phyloP scores from a whole-genome alignment of 2,888 invertebrate species.

The Chouioia cunea region DNA sequence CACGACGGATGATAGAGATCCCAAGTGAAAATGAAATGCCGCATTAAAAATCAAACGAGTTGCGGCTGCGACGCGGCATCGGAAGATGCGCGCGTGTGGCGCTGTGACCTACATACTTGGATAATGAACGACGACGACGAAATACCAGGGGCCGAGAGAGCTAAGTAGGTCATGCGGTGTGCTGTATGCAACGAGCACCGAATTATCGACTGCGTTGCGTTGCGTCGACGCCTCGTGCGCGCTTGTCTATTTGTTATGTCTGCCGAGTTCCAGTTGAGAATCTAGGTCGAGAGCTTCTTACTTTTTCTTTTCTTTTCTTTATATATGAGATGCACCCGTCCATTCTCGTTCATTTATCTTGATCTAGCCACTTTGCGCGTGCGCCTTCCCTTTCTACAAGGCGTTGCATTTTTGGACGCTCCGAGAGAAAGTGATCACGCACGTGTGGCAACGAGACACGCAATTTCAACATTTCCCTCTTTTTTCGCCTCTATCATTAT shows the following conservation, averaged over 20 bases:
- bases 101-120: background rate
- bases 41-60: no score
- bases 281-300: constrained; percentile 22
- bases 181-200: constrained; percentile 39
- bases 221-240: background rate
- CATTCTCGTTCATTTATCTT: no score
- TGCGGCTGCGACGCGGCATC: no score
- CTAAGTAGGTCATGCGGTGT: constrained; percentile 38
- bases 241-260: constrained; percentile 20
- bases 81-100: background rate
- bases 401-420: no score
- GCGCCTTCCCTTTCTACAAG: no score
- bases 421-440: no score
- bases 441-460: no score
- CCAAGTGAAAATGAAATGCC: no score
- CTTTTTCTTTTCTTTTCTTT: background rate
- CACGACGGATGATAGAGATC: no score
- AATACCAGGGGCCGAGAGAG: constrained; percentile 15
- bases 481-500: no score
- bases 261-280: constrained; percentile 14
- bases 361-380: no score
- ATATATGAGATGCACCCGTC: background rate
- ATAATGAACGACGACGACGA: constrained; percentile 10
- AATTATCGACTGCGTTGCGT: constrained; percentile 40
- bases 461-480: no score